Evolutionary conservation across 2,888 invertebrate genomes (phyloP).

Genomic region (Parapristionchus giblindavisi): DNA sequence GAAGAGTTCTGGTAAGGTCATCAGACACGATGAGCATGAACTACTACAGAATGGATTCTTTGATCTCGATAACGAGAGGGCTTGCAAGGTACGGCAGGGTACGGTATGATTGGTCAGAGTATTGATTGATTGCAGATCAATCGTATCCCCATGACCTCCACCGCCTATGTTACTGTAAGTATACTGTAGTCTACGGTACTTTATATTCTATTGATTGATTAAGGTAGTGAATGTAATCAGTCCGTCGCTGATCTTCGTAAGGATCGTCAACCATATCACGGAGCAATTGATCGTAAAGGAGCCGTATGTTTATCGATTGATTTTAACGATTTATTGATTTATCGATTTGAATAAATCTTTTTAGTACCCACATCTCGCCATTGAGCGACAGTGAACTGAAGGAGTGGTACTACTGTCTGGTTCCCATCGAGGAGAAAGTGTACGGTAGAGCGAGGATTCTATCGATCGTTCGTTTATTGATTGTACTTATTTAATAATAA

Average conservation of each 20-base stretch:
- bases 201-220: neutral
- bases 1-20: neutral
- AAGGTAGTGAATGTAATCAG: constrained; percentile 20
- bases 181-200: neutral
- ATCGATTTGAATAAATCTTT: neutral
- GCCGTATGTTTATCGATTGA: constrained; percentile 44
- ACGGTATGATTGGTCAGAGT: neutral
- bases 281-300: constrained; percentile 44
- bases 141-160: constrained; percentile 25
- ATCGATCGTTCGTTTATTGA: constrained; percentile 34
- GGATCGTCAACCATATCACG: constrained; percentile 46
- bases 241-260: constrained; percentile 46
- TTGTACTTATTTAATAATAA: no score
- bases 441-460: constrained; percentile 46
- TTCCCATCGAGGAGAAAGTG: constrained; percentile 44
- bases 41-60: constrained; percentile 13
- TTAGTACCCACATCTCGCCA: constrained; percentile 42
- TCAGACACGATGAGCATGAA: constrained; percentile 33
- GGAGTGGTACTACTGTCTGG: constrained; percentile 42
- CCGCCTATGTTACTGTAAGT: constrained; percentile 15
- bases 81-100: neutral
- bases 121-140: constrained; percentile 32
- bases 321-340: no score
- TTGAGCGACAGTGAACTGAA: constrained; percentile 5
- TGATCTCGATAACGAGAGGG: neutral